Conservation (phyloP, 2,888 invertebrate genomes). For the Synergus umbraculus region DNA sequence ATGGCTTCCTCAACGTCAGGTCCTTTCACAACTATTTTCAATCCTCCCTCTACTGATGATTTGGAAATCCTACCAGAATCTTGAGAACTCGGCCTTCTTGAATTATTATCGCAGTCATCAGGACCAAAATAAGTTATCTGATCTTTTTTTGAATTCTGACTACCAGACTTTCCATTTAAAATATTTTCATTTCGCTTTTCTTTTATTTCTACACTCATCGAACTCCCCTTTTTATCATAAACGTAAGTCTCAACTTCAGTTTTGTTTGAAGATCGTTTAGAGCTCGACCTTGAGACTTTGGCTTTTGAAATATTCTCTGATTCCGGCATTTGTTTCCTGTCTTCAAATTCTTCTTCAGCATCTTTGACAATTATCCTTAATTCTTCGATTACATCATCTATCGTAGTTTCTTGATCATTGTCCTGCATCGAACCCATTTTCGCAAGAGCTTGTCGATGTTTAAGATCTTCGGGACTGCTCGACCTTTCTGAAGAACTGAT, state of each 20-base stretch:
- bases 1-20: conserved; percentile 84
- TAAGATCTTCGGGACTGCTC: conserved; percentile 83
- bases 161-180: not conserved
- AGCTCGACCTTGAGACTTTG: conserved; percentile 48
- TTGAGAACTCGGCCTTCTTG: conserved; percentile 43
- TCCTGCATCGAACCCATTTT: conserved; percentile 73
- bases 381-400: conserved; percentile 93
- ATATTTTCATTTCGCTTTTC: not conserved
- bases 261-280: conserved; percentile 54
- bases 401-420: conserved; percentile 88
- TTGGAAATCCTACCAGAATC: not conserved
- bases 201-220: conserved; percentile 24
- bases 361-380: conserved; percentile 90
- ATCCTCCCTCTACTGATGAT: conserved; percentile 71
- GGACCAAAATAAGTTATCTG: conserved; percentile 66
- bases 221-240: conserved; percentile 1
- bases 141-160: conserved; percentile 54
- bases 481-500: conserved; percentile 91
- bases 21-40: conserved; percentile 79
- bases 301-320: conserved; percentile 30
- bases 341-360: conserved; percentile 82
- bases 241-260: conserved; percentile 47
- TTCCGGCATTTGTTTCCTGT: conserved; percentile 72
- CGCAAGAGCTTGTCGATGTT: conserved; percentile 65
- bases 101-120: conserved; percentile 44